Base-by-base conservation (phyloP, 2,888 invertebrate species). In the Xanthorhoe spadicearia region DNA sequence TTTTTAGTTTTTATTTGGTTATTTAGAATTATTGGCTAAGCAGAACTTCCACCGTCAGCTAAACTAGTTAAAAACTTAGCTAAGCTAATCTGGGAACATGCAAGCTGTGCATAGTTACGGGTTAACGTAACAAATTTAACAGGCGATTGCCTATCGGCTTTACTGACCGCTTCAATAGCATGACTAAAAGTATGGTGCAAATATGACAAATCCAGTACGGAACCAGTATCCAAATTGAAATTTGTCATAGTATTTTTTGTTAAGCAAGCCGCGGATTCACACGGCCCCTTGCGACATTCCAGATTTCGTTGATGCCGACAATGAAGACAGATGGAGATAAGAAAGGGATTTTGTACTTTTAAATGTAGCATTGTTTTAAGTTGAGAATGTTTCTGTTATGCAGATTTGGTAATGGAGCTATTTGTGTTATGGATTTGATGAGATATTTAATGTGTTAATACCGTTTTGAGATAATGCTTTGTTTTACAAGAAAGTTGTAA, bases 281-380 rank as follows among this genome's bases (percentile, higher is more conserved):
- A 92, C 92, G 90, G 85, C 82, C 85, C 13, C 38, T 89, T 89
- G 88, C 89, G 89, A 91, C 90, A 90, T 79, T 81, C 77, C 74
- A 82, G 82, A 85, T 88, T 88, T 87, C 81, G 83, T 85, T 74
- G 86, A 88, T 85, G 81, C 83, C 79, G 79, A 74, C 79, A 77
- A 77, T 79, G 75, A 66, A 69, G 66, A 66, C 64, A 61, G 69
- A 61, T 61, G 68, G 63, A 84, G 89, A 90, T 89, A 90, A 87
- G 83, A 84, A 88, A 88, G 85, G 88, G 88, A 69, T 84, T 88
- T 87, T 88, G 88, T 89, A 84, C 74, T 83, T 84, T 85, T 86
- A 87, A 84, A 90, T 85, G 84, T 81, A 74, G 84, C 85, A 91
- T 91, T 92, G 91, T 92, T 83, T 86, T 81, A 71, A 78, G 79